phyloP scores from a whole-genome alignment of 2,113 vertebrate genomes.

The Peucedramus taeniatus region DNA sequence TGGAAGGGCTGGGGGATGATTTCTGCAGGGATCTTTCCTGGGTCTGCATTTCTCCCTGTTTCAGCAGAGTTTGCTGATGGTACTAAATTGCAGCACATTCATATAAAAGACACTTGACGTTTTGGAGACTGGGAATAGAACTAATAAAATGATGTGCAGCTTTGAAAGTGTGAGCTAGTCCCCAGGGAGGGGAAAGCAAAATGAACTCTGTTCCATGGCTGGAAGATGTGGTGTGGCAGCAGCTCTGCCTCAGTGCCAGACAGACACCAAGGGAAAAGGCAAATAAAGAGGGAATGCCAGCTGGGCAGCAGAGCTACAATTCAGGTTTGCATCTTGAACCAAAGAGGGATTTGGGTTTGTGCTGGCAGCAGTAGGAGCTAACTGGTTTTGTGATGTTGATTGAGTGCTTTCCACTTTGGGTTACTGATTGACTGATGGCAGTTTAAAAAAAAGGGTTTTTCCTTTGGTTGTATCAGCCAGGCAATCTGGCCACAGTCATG shows the following conservation, averaged over 20 bases:
- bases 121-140: slow-evolving; percentile 25
- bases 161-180: background rate
- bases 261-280: background rate
- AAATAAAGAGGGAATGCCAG: background rate
- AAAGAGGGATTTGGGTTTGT: background rate
- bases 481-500: background rate
- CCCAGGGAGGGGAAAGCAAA: background rate
- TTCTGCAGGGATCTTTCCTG: background rate
- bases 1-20: background rate
- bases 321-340: background rate
- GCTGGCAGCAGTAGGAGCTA: background rate
- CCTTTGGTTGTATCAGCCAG: background rate
- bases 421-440: background rate
- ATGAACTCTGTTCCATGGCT: background rate
- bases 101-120: background rate
- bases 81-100: slow-evolving; percentile 11
- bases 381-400: background rate
- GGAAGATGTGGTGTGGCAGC: background rate
- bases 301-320: background rate
- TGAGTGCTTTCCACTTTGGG: background rate
- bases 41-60: background rate
- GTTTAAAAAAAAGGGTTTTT: background rate
- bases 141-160: slow-evolving; percentile 35
- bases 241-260: background rate
- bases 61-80: slow-evolving; percentile 7